A percentile compares a stretch with the other conserved stretches of the same genome.
Conservation (phyloP, 2,113 vertebrate species). For the Nycticorax nycticorax region DNA sequence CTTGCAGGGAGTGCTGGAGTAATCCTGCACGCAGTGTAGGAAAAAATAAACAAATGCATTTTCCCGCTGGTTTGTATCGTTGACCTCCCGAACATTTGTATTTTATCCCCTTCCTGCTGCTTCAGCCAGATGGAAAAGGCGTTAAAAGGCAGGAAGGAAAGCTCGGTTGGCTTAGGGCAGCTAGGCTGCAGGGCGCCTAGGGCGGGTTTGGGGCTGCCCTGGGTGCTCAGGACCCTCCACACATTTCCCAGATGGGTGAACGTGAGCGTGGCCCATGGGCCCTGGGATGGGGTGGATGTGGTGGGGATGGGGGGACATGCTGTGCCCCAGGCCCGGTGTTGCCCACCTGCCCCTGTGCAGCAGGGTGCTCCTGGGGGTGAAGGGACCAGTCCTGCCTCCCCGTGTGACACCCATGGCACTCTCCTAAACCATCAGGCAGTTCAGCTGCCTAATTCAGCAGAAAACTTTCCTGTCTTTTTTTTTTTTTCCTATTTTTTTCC, state of each 20-base stretch:
- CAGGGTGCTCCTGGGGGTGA: neutral
- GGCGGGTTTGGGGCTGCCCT: neutral
- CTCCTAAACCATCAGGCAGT: neutral
- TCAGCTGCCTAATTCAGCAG: neutral
- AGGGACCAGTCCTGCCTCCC: neutral
- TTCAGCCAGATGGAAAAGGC: neutral
- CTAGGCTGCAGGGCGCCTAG: accelerated
- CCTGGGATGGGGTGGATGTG: too few species aligned
- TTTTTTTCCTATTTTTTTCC: too few species aligned
- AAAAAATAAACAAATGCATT: neutral
- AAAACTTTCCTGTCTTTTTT: neutral
- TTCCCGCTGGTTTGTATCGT: neutral
- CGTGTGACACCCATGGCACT: neutral
- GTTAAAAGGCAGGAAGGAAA: neutral
- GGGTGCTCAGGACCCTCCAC: neutral
- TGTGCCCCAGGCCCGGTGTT: accelerated
- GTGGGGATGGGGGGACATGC: neutral
- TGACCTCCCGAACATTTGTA: neutral
- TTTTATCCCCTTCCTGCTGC: neutral
- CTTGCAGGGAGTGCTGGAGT: neutral
- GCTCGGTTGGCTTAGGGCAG: accelerated
- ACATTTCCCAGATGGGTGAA: accelerated
- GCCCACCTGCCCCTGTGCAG: neutral
- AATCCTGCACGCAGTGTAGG: neutral
- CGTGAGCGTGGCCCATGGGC: neutral